Evolutionary conservation across 1,140 invertebrate genomes (phyloP), one percentile per base, ranked within the genome.

Genomic region (Arctopsyche grandis): DNA sequence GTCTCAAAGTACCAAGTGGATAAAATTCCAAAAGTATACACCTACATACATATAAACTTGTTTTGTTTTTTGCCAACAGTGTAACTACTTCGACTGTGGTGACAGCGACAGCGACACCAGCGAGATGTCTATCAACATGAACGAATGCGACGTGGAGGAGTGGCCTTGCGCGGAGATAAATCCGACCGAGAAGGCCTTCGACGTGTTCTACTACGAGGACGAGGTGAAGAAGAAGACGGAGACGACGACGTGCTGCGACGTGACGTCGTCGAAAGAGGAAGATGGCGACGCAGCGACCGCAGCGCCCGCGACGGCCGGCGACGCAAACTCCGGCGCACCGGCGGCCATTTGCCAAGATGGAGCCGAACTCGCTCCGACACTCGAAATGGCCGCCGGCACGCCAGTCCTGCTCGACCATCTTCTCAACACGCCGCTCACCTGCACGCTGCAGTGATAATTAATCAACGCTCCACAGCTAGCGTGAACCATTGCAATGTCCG

Each of bases 61-160:
- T 52, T 14, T 52, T 52, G 10, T 52, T 52, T 48, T 4, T 56
- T 29, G 48, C 81, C 85, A 83, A 3, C 85, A 90, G 89, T 88
- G 88, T 77, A 88, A 88, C 75, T 90, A 90, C 78, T 89, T 90
- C 79, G 86, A 90, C 80, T 89, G 85, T 80, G 88, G 89, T 7
- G 88, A 89, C 75, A 88, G 88, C 71, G 88, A 85, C 29, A 86
- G 85, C 14, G 87, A 89, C 48, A 84, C 88, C 14, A 86, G 88
- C 80, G 81, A 82, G 26, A 69, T 78, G 4, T 79, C 78, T 10
- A 79, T 82, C 1, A 75, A 74, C 26, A 52, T 79, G 38, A 75
- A 73, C 75, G 81, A 82, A 69, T 77, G 78, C 60, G 78, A 79
- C 22, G 14, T 58, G 9, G 78, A 79, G 21, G 80, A 81, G 5